Evolutionary conservation across 2,888 invertebrate genomes (phyloP).

Genomic region (Leptarthrus brevirostris): DNA sequence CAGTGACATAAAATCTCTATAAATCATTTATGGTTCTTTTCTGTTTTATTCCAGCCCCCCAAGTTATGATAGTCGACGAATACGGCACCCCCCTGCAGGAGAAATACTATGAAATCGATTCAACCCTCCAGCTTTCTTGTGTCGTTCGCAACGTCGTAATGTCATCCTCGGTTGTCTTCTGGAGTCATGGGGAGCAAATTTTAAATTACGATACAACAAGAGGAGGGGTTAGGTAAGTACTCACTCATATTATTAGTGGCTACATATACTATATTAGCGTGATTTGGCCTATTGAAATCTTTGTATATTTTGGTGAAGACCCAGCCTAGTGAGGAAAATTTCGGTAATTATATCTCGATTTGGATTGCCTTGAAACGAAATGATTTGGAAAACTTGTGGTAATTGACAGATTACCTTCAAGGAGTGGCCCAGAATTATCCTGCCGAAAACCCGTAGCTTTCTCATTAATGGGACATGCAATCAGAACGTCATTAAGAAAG

Average conservation of each 20-base stretch:
- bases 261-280: too few species aligned
- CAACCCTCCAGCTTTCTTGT: constrained; percentile 70
- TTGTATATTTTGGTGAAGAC: too few species aligned
- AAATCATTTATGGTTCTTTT: constrained; percentile 12
- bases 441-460: background rate
- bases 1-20: constrained; percentile 38
- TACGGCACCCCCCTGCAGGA: constrained; percentile 69
- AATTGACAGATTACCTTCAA: constrained; percentile 3
- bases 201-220: constrained; percentile 70
- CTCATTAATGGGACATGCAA: constrained; percentile 1
- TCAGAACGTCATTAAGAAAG: constrained; percentile 30
- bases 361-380: background rate
- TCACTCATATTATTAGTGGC: background rate
- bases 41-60: constrained; percentile 66
- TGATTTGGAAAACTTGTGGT: background rate
- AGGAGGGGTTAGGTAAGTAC: constrained; percentile 68
- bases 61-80: constrained; percentile 71
- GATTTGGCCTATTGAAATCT: too few species aligned
- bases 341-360: constrained; percentile 5
- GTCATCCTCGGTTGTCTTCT: constrained; percentile 69
- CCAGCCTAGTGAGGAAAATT: too few species aligned
- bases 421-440: background rate
- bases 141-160: constrained; percentile 70
- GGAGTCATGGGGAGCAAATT: constrained; percentile 69
- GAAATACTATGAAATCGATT: constrained; percentile 71